Conservation (phyloP, 2,888 invertebrate species). For the Aproaerema taeniolella region DNA sequence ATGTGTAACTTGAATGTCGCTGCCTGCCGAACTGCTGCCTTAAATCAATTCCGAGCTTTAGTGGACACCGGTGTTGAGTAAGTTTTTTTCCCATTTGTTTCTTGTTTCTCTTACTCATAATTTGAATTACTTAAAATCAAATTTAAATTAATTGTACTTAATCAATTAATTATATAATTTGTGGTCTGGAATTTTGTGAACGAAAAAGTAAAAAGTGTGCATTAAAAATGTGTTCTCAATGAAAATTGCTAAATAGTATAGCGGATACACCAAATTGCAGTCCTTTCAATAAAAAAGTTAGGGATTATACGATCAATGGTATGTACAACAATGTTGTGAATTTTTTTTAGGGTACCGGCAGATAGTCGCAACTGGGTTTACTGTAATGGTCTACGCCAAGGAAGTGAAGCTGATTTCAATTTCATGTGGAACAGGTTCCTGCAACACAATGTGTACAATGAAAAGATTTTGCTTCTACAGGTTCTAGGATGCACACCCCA, state of each 20-base stretch:
- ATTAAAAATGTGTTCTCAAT: too few species aligned
- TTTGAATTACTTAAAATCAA: constrained; percentile 8
- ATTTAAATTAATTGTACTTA: not conserved
- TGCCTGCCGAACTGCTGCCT: constrained; percentile 39
- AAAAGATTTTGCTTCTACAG: constrained; percentile 80
- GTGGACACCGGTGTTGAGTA: constrained; percentile 28
- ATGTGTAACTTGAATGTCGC: constrained; percentile 40
- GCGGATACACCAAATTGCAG: too few species aligned
- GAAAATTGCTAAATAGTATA: too few species aligned
- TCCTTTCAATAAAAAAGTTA: too few species aligned
- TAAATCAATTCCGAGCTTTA: constrained; percentile 35
- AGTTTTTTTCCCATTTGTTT: too few species aligned
- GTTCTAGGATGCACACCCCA: constrained; percentile 83
- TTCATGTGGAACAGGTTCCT: constrained; percentile 80
- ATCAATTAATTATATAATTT: too few species aligned
- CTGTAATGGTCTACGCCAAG: constrained; percentile 84
- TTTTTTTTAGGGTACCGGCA: constrained; percentile 46
- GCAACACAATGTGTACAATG: constrained; percentile 79
- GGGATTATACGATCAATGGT: too few species aligned
- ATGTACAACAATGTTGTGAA: too few species aligned
- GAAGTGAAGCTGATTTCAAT: constrained; percentile 79
- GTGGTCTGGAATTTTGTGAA: too few species aligned
- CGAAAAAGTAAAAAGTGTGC: too few species aligned
- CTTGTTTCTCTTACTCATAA: constrained; percentile 6
- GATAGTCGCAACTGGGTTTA: constrained; percentile 83